These are phyloP conservation scores for Polymixis lichenea DNA, from an alignment of 2,888 invertebrate genomes.

Conservation along the genomic window DNA sequence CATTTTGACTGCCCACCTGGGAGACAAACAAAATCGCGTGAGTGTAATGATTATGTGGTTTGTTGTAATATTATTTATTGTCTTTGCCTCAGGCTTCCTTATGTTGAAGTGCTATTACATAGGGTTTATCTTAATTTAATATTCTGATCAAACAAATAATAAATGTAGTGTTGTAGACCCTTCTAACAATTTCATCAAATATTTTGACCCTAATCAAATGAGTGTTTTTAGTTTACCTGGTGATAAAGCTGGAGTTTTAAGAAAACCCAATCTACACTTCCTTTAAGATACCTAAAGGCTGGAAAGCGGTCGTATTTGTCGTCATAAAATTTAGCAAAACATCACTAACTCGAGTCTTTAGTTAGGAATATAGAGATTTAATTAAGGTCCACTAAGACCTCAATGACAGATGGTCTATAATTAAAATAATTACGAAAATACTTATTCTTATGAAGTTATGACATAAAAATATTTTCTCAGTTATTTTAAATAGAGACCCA, in stretches of 20 bases:
- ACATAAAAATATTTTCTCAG: too few species aligned
- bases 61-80: background rate
- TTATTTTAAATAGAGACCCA: background rate
- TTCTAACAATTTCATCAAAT: too few species aligned
- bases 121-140: background rate
- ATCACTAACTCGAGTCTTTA: too few species aligned
- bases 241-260: background rate
- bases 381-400: background rate
- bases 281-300: background rate
- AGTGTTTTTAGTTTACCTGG: background rate
- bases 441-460: too few species aligned
- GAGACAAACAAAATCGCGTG: constrained; percentile 63
- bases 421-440: background rate
- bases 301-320: background rate
- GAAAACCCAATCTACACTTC: background rate
- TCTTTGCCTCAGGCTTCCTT: constrained; percentile 13
- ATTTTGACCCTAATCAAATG: background rate
- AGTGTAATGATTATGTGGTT: constrained; percentile 36
- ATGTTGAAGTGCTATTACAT: background rate
- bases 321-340: background rate
- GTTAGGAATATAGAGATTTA: background rate
- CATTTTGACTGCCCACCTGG: constrained; percentile 64
- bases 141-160: background rate
- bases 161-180: too few species aligned
- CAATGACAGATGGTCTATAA: background rate